These are phyloP conservation scores for Scrobipalpa costella DNA, from an alignment of 2,888 invertebrate species.

Conservation along the genomic window DNA sequence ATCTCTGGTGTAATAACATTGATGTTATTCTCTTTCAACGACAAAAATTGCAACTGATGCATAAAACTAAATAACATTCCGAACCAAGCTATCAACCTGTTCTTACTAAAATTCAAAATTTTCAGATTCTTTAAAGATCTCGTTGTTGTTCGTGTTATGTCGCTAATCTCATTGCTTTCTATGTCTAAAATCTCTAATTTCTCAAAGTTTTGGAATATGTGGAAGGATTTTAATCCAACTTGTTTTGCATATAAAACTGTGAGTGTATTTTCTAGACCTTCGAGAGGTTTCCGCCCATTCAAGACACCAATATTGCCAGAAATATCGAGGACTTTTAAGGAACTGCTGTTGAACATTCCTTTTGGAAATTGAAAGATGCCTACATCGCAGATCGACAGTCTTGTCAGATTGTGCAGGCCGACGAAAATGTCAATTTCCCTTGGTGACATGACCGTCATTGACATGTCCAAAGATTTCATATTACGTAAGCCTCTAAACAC, in stretches of 20 bases:
- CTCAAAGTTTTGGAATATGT: constrained; percentile 58
- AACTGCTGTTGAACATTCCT: constrained; percentile 63
- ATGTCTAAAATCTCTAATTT: constrained; percentile 74
- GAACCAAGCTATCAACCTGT: constrained; percentile 81
- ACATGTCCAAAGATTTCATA: constrained; percentile 59
- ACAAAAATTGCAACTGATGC: constrained; percentile 62
- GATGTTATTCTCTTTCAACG: constrained; percentile 77
- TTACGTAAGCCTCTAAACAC: constrained; percentile 43
- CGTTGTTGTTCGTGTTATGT: constrained; percentile 51
- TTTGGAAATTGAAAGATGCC: constrained; percentile 57
- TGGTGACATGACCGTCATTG: constrained; percentile 49
- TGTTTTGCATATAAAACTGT: constrained; percentile 70
- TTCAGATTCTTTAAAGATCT: constrained; percentile 60
- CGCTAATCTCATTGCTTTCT: constrained; percentile 72
- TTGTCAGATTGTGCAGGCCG: constrained; percentile 45
- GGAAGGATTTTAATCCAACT: constrained; percentile 59
- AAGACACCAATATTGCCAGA: constrained; percentile 75
- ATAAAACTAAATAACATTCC: constrained; percentile 59
- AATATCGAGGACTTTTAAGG: constrained; percentile 75
- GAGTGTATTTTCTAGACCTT: constrained; percentile 64
- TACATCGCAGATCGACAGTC: constrained; percentile 69
- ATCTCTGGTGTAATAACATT: constrained; percentile 80
- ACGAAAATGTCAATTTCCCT: constrained; percentile 44
- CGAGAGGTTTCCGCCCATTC: constrained; percentile 52
- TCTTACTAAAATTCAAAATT: constrained; percentile 75